Conservation (phyloP, 2,113 vertebrate species). For the Cinclus cinclus region DNA sequence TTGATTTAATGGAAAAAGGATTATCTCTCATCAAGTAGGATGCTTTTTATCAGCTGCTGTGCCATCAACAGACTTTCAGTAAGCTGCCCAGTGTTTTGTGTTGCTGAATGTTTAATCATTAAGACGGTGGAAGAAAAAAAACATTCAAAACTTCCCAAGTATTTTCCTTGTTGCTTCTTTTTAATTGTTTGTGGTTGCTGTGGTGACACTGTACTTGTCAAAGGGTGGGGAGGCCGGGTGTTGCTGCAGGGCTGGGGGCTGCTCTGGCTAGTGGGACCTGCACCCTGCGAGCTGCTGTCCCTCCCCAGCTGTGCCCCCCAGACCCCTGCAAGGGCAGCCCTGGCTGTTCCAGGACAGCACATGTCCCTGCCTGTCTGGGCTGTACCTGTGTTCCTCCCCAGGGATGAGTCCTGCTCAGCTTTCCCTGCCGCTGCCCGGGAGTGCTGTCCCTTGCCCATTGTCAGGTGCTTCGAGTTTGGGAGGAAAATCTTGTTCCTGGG, state of each 20-base stretch:
- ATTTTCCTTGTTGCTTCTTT: background rate
- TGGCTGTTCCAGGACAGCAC: fast-evolving
- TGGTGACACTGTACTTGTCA: background rate
- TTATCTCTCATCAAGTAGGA: constrained; percentile 58
- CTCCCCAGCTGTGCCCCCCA: background rate
- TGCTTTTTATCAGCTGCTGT: constrained; percentile 21
- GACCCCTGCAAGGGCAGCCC: fast-evolving
- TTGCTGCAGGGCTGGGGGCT: background rate
- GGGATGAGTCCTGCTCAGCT: fast-evolving
- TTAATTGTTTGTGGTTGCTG: background rate
- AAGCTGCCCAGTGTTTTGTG: constrained; percentile 43
- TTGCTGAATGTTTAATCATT: constrained; percentile 32
- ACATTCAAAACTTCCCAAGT: background rate
- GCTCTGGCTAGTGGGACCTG: background rate
- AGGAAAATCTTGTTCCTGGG: constrained; percentile 6
- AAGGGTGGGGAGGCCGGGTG: background rate
- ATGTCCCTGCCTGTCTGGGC: fast-evolving
- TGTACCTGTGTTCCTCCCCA: background rate
- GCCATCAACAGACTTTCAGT: constrained; percentile 41
- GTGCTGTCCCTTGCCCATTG: background rate
- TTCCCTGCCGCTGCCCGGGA: background rate
- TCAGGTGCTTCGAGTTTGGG: background rate
- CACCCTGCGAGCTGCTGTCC: fast-evolving
- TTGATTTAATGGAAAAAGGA: constrained; percentile 66
- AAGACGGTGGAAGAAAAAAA: background rate